These are phyloP conservation scores for Prionailurus viverrinus DNA, from an alignment of 2,113 vertebrate species.

Conservation along the genomic window DNA sequence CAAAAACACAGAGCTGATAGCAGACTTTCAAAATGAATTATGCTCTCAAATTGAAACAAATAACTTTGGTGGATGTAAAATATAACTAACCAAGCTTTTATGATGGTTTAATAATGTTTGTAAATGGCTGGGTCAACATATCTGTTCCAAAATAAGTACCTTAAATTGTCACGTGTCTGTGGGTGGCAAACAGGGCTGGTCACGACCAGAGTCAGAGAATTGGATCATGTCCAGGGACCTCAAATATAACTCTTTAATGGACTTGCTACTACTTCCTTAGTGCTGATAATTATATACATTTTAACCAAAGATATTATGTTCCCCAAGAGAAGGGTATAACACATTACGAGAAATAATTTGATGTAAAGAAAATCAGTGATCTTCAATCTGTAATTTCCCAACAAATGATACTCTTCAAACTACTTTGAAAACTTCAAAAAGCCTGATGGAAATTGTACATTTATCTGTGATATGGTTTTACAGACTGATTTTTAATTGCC, in stretches of 20 bases:
- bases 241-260: slow-evolving; percentile 44
- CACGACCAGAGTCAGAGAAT: not conserved
- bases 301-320: slow-evolving; percentile 53
- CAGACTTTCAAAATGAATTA: slow-evolving; percentile 38
- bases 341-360: slow-evolving; percentile 54
- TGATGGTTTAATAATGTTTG: not conserved
- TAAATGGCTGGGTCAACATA: slow-evolving; percentile 12
- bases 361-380: slow-evolving; percentile 25
- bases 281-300: slow-evolving; percentile 43
- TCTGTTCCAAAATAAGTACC: slow-evolving; percentile 46
- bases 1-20: slow-evolving; percentile 4
- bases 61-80: not conserved
- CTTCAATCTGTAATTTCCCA: slow-evolving; percentile 31
- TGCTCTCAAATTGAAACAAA: slow-evolving; percentile 17
- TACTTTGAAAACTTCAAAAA: slow-evolving; percentile 43
- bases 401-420: slow-evolving; percentile 33
- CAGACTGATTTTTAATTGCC: not conserved
- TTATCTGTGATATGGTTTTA: not conserved
- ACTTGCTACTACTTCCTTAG: not conserved
- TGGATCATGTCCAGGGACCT: not conserved
- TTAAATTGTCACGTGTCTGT: slow-evolving; percentile 18
- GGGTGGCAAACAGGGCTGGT: not conserved
- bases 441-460: not conserved
- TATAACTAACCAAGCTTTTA: not conserved
- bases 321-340: not conserved